Conservation (phyloP, 2,113 vertebrate species). For the Telmatochromis sp. region DNA sequence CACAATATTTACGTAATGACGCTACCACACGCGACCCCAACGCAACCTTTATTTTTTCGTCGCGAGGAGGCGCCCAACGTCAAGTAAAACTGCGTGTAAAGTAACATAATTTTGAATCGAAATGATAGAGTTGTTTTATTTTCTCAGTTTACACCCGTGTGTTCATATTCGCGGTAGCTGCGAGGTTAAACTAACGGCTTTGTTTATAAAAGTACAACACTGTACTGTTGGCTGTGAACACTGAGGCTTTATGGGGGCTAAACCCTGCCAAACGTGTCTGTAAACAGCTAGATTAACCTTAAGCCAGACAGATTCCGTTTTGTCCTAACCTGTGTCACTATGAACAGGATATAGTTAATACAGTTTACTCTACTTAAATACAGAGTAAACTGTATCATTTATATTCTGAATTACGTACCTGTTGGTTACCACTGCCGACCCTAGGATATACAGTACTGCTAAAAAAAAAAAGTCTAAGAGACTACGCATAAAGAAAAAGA, state of each 20-base stretch:
- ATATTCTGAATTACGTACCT: rapidly evolving
- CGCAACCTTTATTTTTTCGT: rapidly evolving
- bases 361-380: not conserved
- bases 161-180: not conserved
- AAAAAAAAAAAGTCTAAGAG: not conserved
- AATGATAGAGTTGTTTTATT: not conserved
- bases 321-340: not conserved
- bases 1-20: slow-evolving; percentile 64
- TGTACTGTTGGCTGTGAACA: not conserved
- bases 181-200: not conserved
- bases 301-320: rapidly evolving
- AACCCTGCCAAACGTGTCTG: not conserved
- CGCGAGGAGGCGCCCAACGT: slow-evolving; percentile 29
- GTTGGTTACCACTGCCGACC: not conserved
- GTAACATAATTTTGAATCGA: not conserved
- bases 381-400: not conserved
- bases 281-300: not conserved
- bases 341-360: not conserved
- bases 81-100: not conserved
- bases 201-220: not conserved
- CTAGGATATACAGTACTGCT: not conserved
- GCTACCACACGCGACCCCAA: not conserved
- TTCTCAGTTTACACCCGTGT: not conserved
- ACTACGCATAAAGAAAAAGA: not conserved
- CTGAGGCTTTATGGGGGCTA: not conserved